Base-by-base conservation (phyloP, 2,113 vertebrate genomes). In the Anguilla rostrata region DNA sequence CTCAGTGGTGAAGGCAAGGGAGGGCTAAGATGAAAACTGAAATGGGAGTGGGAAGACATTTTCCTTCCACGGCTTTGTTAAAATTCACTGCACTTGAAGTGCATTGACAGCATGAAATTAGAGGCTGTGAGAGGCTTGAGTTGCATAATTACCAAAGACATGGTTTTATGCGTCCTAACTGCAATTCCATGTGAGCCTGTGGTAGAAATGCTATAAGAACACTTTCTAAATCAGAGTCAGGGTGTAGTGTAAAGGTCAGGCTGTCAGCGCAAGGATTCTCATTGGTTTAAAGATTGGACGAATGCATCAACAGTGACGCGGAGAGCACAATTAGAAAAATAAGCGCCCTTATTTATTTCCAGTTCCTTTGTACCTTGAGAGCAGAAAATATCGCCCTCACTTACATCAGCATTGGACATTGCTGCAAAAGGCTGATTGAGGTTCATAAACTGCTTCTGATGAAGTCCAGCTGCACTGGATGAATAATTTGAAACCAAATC, bases 1-100 rank as follows among this genome's bases (percentile, higher is more conserved):
- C 80, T 83, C 79, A 71, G 57, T 49, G 84, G 46, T 86, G 81
- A 71, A 49, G 81, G 81, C 86, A 56, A 57, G 15, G 29, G 34
- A 81, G 41, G 86, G 34, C 66, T 60, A 39, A 34, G 20, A 53
- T 53, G 22, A 78, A 78, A 78, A 41, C 29, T 41, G 43, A 79
- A 83, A 79, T 57, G 43, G 43, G 82, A 49, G 71, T 78, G 49
- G 18, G 34, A 82, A 41, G 81, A 56, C 75, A 41, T 83, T 83
- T 66, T 78, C 79, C 56, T 41, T 43, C 86, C 49, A 39, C 20
- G 34, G n/a, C 15, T n/a, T 71, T 75, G 60, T 56, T 46, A 26
- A 41, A 63, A 66, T 46, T 40, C 46, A 75, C 40, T 82, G 85
- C 80, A 26, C 39, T 29, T 43, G 53, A 57, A 78, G 81, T 9